Evolutionary conservation across 2,113 vertebrate species (phyloP).

Genomic region (Microtus oregoni): DNA sequence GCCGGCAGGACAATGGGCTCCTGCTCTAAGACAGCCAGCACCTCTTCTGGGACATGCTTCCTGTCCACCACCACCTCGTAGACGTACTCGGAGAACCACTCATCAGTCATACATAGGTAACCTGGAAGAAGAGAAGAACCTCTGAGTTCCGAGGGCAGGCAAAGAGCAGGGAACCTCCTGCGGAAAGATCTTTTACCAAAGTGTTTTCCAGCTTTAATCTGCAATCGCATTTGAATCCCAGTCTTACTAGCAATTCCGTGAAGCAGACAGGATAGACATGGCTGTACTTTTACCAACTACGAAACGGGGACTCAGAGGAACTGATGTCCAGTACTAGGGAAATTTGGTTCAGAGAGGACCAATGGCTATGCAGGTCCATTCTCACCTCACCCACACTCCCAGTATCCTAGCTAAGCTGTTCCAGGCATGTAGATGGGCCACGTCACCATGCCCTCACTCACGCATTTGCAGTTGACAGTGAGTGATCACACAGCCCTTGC

Average conservation of each 20-base stretch:
- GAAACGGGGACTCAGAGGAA: background rate
- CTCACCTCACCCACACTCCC: background rate
- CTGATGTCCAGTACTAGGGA: background rate
- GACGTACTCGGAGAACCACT: constrained; percentile 98
- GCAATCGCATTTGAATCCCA: background rate
- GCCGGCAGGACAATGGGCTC: constrained; percentile 94
- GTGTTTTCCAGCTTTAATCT: background rate
- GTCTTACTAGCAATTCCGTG: background rate
- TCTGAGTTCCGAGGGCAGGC: background rate
- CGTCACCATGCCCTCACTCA: background rate
- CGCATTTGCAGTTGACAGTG: background rate
- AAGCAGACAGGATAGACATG: background rate
- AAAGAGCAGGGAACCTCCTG: background rate
- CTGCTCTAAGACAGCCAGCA: constrained; percentile 94
- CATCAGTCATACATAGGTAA: constrained; percentile 98
- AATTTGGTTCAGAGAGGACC: background rate
- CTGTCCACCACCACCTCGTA: constrained; percentile 98
- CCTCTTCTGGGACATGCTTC: constrained; percentile 90
- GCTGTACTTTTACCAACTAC: background rate
- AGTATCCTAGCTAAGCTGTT: background rate
- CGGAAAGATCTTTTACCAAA: background rate
- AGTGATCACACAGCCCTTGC: background rate
- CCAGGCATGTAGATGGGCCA: background rate
- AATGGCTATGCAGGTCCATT: background rate
- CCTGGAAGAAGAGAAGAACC: constrained; percentile 84